A percentile compares a stretch with the other conserved stretches of the same genome.
These are phyloP conservation scores for Eubasilissa splendida DNA, from an alignment of 2,888 invertebrate genomes.

Conservation along the genomic window DNA sequence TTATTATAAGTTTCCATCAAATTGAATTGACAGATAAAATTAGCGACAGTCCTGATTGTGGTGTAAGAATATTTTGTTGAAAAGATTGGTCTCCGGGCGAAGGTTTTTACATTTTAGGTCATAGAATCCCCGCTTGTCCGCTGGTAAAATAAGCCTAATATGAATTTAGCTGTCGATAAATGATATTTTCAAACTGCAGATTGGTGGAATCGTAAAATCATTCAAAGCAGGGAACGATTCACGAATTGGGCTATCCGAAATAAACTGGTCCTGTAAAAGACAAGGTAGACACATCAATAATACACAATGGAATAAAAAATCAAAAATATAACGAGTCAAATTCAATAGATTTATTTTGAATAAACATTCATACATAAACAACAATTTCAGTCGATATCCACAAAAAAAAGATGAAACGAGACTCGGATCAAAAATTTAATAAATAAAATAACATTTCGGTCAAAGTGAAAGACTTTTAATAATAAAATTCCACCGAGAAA, in stretches of 20 bases:
- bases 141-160: no score
- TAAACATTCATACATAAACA: slow-evolving; percentile 33
- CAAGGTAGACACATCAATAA: slow-evolving; percentile 53
- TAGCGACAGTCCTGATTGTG: no score
- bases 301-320: slow-evolving; percentile 52
- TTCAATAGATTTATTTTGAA: slow-evolving; percentile 34
- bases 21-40: no score
- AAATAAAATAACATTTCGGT: background rate
- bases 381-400: slow-evolving; percentile 57
- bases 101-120: background rate
- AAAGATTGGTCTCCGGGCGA: background rate
- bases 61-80: background rate
- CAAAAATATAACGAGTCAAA: slow-evolving; percentile 28
- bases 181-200: slow-evolving; percentile 44
- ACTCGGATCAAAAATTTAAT: background rate
- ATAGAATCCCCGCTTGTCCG: no score
- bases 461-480: background rate
- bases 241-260: slow-evolving; percentile 41
- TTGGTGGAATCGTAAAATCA: slow-evolving; percentile 44
- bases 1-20: no score
- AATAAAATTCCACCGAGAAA: background rate
- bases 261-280: slow-evolving; percentile 54
- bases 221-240: slow-evolving; percentile 28
- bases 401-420: slow-evolving; percentile 41
- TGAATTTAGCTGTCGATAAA: slow-evolving; percentile 16